Conservation (phyloP, 2,797 vertebrate genomes). For the Ataeniobius toweri region DNA sequence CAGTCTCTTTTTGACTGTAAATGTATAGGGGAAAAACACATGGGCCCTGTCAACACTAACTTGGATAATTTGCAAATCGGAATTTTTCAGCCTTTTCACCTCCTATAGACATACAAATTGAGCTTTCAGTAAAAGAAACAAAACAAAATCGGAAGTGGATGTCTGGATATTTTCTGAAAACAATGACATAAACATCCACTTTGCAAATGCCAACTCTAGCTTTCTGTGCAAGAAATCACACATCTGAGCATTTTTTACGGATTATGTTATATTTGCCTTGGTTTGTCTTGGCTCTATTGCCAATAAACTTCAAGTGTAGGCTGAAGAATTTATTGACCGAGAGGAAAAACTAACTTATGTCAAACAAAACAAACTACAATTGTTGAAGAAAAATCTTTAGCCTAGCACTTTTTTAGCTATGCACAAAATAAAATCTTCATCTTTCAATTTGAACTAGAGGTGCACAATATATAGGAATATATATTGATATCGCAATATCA, state of each 20-base stretch:
- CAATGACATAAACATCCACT: not conserved
- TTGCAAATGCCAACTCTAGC: not conserved
- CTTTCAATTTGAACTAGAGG: not conserved
- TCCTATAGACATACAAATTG: not conserved
- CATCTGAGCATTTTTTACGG: not conserved
- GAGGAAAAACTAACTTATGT: not conserved
- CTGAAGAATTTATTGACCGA: not conserved
- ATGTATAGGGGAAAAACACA: not conserved
- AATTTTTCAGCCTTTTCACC: not conserved
- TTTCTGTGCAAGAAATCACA: not conserved
- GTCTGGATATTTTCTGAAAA: not conserved
- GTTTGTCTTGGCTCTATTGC: not conserved
- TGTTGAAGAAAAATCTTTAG: not conserved
- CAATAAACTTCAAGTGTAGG: not conserved
- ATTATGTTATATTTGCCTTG: not conserved
- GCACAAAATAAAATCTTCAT: not conserved
- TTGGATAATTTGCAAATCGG: not conserved
- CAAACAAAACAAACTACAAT: not conserved
- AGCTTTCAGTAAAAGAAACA: not conserved
- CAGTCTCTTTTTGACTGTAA: not conserved
- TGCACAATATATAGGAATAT: not conserved
- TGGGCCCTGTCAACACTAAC: not conserved
- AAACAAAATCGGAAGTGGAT: not conserved
- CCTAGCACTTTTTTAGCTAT: not conserved
- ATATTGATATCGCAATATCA: not conserved